Percentiles rank a stretch among this genome's conserved stretches.
phyloP scores from a whole-genome alignment of 2,888 invertebrate species.

The Brachypterus glaber region DNA sequence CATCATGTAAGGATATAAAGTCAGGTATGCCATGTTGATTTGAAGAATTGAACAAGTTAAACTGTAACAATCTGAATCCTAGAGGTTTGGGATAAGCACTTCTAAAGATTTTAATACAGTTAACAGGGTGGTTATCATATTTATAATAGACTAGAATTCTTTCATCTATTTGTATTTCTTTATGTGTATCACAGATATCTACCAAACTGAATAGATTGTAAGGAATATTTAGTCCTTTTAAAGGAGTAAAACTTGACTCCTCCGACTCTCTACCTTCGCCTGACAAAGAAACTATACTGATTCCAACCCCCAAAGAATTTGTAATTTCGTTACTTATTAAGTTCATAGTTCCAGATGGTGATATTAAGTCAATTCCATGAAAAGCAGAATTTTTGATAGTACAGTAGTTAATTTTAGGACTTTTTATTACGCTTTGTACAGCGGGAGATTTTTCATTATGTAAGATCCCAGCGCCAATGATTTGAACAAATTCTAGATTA shows the following conservation, averaged over 20 bases:
- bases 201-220: conserved; percentile 89
- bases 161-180: conserved; percentile 83
- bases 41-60: conserved; percentile 84
- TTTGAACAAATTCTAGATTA: conserved; percentile 66
- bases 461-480: conserved; percentile 87
- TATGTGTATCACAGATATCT: conserved; percentile 92
- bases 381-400: conserved; percentile 77
- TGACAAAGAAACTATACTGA: conserved; percentile 81
- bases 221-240: conserved; percentile 72
- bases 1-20: conserved; percentile 79
- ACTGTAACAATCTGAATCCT: conserved; percentile 82
- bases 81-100: conserved; percentile 78
- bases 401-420: conserved; percentile 71
- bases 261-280: conserved; percentile 86
- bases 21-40: conserved; percentile 73
- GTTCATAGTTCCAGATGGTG: conserved; percentile 73
- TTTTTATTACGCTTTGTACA: conserved; percentile 79
- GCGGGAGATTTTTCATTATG: conserved; percentile 94
- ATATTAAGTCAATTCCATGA: conserved; percentile 86
- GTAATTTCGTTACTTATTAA: conserved; percentile 65
- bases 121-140: conserved; percentile 91
- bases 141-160: conserved; percentile 89
- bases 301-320: conserved; percentile 79
- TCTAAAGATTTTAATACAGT: conserved; percentile 94
- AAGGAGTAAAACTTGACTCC: conserved; percentile 79